Base-by-base conservation (phyloP, 2,797 vertebrate species). In the Lithobates sylvaticus region DNA sequence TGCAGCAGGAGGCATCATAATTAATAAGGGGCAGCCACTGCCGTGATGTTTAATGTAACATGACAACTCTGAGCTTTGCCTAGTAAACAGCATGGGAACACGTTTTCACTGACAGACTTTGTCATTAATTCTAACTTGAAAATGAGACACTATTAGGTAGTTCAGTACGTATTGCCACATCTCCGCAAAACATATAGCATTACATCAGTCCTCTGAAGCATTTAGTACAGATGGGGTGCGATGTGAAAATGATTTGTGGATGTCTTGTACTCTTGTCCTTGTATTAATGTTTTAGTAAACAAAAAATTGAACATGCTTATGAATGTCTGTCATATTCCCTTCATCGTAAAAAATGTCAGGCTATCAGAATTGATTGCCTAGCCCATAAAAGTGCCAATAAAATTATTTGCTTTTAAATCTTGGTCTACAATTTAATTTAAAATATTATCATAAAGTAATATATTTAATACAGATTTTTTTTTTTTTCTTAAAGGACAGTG, bases 41-140 rank as follows among this genome's bases (percentile, higher is more conserved):
- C 89, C 92, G 91, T 81, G 89, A 90, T 92, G 89, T 91, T 93
- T 96, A 95, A 96, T 95, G 90, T 92, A 94, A 96, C 91, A 94
- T 90, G 93, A 94, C 90, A 93, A 91, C 92, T 91, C 93, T 91
- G 90, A 95, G 76, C 88, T 89, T 90, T 89, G 92, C 92, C 92
- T 90, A 90, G 81, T 90, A 87, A 92, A 90, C 91, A 94, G 92
- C 92, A 78, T 89, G 94, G 89, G 87, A 88, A 90, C 93, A 91
- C 81, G 88, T 91, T 92, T 93, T 88, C 73, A 84, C 84, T 89
- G 78, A 87, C 34, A 84, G 86, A 67, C 86, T 88, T 78, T 89
- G 91, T 86, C 85, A 84, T 84, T 89, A 82, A 69, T 86, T 83
- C 16, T 87, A 82, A 36, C 6, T 84, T 82, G 89, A 93, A 93